Evolutionary conservation across 2,113 vertebrate species (phyloP).

Genomic region (Martes martes): DNA sequence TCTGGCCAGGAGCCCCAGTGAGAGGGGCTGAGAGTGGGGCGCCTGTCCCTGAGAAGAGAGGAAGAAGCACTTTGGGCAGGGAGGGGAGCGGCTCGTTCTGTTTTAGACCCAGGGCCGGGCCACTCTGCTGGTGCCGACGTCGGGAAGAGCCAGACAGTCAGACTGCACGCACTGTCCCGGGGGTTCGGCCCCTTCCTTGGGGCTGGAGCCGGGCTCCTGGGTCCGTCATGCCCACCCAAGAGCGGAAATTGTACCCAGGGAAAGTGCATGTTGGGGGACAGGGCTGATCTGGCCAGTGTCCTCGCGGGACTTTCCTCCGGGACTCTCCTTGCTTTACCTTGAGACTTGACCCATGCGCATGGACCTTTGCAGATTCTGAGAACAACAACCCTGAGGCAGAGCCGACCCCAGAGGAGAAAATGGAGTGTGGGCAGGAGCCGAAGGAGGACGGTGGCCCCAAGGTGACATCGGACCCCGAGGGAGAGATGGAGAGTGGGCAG

Average conservation of each 20-base stretch:
- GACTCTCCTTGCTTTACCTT: accelerated
- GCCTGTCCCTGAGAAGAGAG: not conserved
- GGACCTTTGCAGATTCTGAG: not conserved
- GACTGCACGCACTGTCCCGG: accelerated
- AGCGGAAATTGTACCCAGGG: not conserved
- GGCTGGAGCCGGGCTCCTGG: not conserved
- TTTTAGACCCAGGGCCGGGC: not conserved
- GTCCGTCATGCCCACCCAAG: not conserved
- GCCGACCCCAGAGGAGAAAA: not conserved
- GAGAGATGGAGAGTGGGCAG: not conserved
- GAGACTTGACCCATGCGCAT: not conserved
- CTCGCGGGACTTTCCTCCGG: accelerated
- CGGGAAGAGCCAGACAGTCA: not conserved
- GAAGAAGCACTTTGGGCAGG: not conserved
- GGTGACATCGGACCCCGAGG: not conserved
- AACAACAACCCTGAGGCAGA: not conserved
- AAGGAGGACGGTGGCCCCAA: not conserved
- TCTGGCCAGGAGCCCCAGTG: too few relatives aligned
- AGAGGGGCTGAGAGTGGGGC: not conserved
- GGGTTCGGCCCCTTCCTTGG: accelerated
- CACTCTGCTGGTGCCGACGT: not conserved
- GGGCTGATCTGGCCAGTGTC: not conserved
- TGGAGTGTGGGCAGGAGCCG: slow-evolving; percentile 37
- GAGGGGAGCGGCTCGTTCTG: accelerated
- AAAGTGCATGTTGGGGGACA: too few relatives aligned